A percentile compares a stretch with the other conserved stretches of the same genome.
Evolutionary conservation across 92 coral and sea anemone genomes (phyloP).

Genomic region (Palythoa caribaeorum): DNA sequence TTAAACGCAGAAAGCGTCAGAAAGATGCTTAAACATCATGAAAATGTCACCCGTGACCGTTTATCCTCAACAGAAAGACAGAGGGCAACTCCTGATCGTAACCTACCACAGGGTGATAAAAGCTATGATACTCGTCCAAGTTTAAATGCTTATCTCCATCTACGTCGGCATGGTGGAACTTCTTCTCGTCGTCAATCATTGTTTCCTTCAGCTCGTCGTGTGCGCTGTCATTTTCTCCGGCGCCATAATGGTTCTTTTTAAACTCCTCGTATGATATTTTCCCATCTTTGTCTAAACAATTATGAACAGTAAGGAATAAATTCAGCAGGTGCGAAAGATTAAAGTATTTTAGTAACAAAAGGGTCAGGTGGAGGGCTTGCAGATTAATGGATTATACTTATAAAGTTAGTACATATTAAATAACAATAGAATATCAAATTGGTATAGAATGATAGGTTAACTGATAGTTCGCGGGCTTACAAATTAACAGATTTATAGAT

Average conservation of each 20-base stretch:
- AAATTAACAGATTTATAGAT: background rate
- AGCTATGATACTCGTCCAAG: conserved; percentile 75
- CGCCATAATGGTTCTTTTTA: conserved; percentile 82
- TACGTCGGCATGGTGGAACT: conserved; percentile 78
- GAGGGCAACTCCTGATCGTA: background rate
- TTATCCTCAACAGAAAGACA: background rate
- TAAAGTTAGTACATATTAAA: no score
- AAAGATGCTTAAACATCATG: no score
- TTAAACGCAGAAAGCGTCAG: no score
- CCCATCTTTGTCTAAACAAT: conserved; percentile 82
- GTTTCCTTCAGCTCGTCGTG: conserved; percentile 77
- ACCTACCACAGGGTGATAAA: conserved; percentile 90
- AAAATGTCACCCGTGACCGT: background rate
- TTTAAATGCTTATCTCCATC: conserved; percentile 82
- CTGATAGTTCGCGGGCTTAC: background rate
- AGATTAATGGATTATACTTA: background rate
- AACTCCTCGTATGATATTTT: conserved; percentile 92
- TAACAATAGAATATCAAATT: background rate
- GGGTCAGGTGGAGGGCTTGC: background rate
- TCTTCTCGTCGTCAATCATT: conserved; percentile 83
- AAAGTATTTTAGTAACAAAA: background rate
- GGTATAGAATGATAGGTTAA: background rate
- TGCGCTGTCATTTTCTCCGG: conserved; percentile 69
- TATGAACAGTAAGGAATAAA: background rate
- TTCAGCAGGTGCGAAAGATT: background rate